Conservation (phyloP, 1,140 invertebrate genomes). For the Semibalanus balanoides region DNA sequence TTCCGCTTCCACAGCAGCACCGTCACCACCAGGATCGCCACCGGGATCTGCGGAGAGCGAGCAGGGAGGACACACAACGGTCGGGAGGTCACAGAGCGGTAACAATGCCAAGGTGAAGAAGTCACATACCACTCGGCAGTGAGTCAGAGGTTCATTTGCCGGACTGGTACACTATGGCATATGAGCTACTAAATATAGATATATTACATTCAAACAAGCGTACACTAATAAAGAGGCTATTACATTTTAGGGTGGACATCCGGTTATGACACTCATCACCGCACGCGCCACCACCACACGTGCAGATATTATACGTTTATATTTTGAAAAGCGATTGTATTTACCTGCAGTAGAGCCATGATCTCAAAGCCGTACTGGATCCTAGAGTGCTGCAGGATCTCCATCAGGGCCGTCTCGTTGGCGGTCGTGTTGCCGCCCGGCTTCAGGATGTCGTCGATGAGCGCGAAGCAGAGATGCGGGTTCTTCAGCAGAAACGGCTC, state of each 20-base stretch:
- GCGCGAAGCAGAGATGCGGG: neutral
- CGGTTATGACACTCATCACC: no score
- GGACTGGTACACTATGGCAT: no score
- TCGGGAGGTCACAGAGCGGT: neutral
- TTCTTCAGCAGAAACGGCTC: slow-evolving; percentile 36
- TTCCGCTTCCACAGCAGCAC: slow-evolving; percentile 16
- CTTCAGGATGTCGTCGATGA: neutral
- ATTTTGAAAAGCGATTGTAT: no score
- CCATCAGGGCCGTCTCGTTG: neutral
- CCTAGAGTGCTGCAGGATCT: slow-evolving; percentile 21
- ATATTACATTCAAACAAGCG: no score
- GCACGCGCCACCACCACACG: no score
- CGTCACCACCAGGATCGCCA: slow-evolving; percentile 19
- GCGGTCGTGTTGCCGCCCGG: neutral
- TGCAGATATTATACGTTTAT: no score
- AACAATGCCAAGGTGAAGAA: no score
- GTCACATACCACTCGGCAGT: no score
- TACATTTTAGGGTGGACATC: no score
- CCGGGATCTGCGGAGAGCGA: slow-evolving; percentile 19
- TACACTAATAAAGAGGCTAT: no score
- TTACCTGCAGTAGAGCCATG: slow-evolving; percentile 33
- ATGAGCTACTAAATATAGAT: no score
- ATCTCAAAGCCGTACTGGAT: slow-evolving; percentile 36
- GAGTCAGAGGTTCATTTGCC: no score
- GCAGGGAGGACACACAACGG: neutral